phyloP scores from a whole-genome alignment of 2,113 vertebrate species.

The Triplophysa dalaica region DNA sequence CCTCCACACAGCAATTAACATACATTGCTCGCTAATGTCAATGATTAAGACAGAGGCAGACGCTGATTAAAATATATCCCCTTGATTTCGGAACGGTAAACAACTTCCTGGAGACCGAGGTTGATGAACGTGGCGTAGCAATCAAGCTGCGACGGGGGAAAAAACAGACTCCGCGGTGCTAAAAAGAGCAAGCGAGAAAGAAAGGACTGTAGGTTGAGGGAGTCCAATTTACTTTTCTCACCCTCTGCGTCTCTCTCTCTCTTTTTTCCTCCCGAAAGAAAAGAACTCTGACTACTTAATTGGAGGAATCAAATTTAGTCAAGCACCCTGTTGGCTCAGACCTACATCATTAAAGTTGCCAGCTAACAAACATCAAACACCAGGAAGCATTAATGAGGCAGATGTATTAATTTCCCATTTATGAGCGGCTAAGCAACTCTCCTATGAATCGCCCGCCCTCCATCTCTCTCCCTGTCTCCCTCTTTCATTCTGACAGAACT shows the following conservation, averaged over 20 bases:
- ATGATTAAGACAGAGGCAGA: conserved; percentile 79
- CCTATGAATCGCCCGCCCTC: conserved; percentile 67
- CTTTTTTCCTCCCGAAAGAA: conserved; percentile 74
- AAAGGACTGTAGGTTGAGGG: conserved; percentile 62
- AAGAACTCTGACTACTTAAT: conserved; percentile 81
- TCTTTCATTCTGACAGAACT: conserved; percentile 90
- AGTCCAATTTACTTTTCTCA: conserved; percentile 60
- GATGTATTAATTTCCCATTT: conserved; percentile 95
- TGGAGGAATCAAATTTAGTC: conserved; percentile 85
- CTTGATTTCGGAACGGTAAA: conserved; percentile 79
- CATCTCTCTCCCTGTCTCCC: conserved; percentile 63
- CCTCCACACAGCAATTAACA: conserved; percentile 78
- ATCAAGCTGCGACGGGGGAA: conserved; percentile 65
- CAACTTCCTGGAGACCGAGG: conserved; percentile 69
- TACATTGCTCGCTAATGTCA: conserved; percentile 72
- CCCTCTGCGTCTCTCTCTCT: conserved; percentile 30
- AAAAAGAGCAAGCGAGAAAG: conserved; percentile 53
- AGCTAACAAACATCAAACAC: conserved; percentile 89
- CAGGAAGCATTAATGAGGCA: conserved; percentile 89
- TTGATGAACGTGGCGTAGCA: conserved; percentile 73
- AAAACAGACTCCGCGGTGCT: conserved; percentile 38
- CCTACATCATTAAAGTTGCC: conserved; percentile 90
- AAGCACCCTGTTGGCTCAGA: conserved; percentile 79
- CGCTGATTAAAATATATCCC: conserved; percentile 84
- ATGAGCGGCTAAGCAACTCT: conserved; percentile 86